Evolutionary conservation across 2,797 vertebrate species (phyloP).

Genomic region (Rallus crepitans): DNA sequence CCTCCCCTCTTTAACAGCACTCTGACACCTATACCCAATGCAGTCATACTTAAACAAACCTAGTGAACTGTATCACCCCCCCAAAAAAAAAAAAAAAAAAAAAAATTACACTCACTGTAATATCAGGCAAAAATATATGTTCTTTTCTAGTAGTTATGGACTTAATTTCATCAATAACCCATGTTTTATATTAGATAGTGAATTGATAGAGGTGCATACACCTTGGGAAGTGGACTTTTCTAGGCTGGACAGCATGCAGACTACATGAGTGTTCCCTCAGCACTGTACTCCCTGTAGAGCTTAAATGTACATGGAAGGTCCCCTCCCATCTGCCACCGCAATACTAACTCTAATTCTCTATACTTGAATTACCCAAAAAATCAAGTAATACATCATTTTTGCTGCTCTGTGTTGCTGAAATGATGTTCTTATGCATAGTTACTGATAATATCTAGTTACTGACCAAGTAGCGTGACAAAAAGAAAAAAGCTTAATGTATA

Average conservation of each 20-base stretch:
- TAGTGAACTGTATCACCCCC: neutral
- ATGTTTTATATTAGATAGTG: neutral
- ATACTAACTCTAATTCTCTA: neutral
- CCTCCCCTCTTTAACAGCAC: accelerated
- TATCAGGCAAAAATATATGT: neutral
- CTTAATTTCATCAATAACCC: neutral
- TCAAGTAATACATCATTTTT: neutral
- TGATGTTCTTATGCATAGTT: neutral
- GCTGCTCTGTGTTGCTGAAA: neutral
- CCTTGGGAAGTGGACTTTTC: neutral
- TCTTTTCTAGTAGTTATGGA: neutral
- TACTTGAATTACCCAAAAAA: neutral
- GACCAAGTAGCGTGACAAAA: neutral
- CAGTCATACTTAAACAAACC: neutral
- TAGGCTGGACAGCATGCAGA: neutral
- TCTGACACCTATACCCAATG: neutral
- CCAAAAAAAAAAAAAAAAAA: neutral
- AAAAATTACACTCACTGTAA: neutral
- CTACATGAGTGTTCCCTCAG: neutral
- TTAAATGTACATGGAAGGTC: neutral
- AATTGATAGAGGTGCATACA: neutral
- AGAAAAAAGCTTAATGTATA: neutral
- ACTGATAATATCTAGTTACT: neutral
- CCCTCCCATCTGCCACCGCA: neutral
- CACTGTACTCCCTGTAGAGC: neutral